phyloP scores from a whole-genome alignment of 2,797 vertebrate genomes.

The Lacerta agilis region DNA sequence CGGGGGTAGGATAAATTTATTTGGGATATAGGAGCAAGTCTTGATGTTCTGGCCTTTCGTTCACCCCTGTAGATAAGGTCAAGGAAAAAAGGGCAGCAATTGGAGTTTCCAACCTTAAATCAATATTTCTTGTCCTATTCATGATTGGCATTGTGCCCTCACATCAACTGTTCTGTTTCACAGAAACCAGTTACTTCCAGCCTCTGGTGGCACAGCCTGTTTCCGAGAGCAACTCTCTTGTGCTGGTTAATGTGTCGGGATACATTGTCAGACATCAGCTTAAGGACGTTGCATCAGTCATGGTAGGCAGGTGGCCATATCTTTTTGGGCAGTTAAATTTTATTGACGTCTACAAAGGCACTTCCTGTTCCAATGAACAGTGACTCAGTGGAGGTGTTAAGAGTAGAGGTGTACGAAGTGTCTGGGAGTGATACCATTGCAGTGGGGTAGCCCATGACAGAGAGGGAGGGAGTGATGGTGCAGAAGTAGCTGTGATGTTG shows the following conservation, averaged over 20 bases:
- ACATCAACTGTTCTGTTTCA: not conserved
- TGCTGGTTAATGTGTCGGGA: not conserved
- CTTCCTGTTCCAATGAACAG: not conserved
- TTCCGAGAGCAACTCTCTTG: not conserved
- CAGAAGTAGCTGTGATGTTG: not conserved
- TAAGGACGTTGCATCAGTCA: not conserved
- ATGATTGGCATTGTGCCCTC: not conserved
- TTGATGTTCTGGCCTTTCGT: not conserved
- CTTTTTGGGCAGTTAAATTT: not conserved
- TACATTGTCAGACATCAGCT: not conserved
- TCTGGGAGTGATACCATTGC: not conserved
- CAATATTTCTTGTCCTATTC: not conserved
- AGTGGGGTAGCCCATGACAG: not conserved
- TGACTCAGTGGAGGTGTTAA: not conserved
- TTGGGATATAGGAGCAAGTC: not conserved
- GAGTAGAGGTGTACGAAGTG: not conserved
- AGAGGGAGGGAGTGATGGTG: not conserved
- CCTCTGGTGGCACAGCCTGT: not conserved
- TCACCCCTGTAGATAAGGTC: not conserved
- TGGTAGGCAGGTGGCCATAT: not conserved
- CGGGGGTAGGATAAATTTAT: not conserved
- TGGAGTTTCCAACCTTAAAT: not conserved
- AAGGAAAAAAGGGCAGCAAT: not conserved
- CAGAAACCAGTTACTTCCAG: not conserved
- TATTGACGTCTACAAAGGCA: not conserved